These are phyloP conservation scores for Julus scanicus DNA, from an alignment of 2,888 invertebrate species.

Conservation along the genomic window DNA sequence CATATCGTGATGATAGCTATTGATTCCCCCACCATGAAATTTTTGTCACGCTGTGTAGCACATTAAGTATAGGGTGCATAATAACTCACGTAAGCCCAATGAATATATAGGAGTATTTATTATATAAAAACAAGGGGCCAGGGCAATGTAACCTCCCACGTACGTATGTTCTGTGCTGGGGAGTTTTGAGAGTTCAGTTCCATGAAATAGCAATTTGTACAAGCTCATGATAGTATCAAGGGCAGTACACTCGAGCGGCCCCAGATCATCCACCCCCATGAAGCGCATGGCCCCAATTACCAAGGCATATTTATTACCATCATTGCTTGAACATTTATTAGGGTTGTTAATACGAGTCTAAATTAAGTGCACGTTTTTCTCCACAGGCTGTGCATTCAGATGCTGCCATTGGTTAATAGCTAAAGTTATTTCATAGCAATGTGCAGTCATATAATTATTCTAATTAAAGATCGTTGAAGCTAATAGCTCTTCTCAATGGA, in stretches of 20 bases:
- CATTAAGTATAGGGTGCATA: no score
- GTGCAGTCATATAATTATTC: slow-evolving; percentile 4
- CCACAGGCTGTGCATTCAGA: neutral
- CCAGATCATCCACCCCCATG: neutral
- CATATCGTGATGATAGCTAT: no score
- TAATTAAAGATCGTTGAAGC: neutral
- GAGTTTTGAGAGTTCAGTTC: neutral
- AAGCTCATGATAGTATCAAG: neutral
- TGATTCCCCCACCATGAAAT: no score
- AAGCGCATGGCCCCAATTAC: neutral
- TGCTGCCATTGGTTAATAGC: neutral
- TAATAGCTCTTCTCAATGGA: neutral
- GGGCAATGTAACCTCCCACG: neutral
- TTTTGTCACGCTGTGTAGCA: no score
- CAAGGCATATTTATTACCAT: neutral
- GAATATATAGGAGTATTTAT: no score
- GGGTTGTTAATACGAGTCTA: neutral
- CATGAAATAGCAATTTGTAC: neutral
- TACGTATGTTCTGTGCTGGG: neutral
- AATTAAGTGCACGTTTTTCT: neutral
- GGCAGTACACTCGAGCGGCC: neutral
- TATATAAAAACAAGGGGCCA: no score
- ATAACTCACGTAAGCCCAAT: no score
- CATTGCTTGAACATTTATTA: slow-evolving; percentile 15
- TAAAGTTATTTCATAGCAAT: neutral